Conservation (phyloP, 2,888 invertebrate genomes). For the Ectobius pallidus region DNA sequence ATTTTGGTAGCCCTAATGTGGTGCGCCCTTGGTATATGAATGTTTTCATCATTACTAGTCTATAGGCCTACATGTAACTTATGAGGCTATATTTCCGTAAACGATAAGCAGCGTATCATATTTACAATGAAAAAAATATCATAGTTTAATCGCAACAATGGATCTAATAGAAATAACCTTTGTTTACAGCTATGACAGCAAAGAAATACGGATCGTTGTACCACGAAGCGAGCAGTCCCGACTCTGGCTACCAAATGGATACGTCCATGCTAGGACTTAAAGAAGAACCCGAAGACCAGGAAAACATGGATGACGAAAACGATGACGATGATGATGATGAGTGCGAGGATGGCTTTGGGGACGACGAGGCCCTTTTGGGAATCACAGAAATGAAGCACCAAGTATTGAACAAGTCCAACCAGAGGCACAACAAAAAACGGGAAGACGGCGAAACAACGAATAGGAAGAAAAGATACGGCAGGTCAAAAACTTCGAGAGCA, state of each 20-base stretch:
- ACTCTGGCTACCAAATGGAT: constrained; percentile 29
- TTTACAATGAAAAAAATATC: no score
- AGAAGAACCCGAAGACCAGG: constrained; percentile 20
- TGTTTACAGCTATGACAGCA: constrained; percentile 24
- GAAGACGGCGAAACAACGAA: background rate
- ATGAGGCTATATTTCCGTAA: no score
- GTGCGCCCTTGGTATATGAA: no score
- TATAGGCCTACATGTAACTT: no score
- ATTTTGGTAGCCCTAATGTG: no score
- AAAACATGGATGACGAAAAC: constrained; percentile 12
- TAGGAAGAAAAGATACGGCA: constrained; percentile 18
- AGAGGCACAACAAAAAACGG: background rate
- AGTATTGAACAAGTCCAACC: background rate
- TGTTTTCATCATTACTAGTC: no score
- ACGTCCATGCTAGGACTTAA: constrained; percentile 22
- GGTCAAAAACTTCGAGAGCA: constrained; percentile 19
- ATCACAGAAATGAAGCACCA: background rate
- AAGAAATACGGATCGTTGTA: constrained; percentile 13
- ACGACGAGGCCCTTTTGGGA: background rate
- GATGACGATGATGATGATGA: constrained; percentile 14
- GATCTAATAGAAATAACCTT: no score
- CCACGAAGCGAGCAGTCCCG: background rate
- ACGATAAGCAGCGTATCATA: no score
- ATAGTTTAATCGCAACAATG: no score
- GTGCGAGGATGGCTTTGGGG: background rate